A percentile compares a stretch with the other conserved stretches of the same genome.
Conservation (phyloP, 2,113 vertebrate species). For the Morone saxatilis region DNA sequence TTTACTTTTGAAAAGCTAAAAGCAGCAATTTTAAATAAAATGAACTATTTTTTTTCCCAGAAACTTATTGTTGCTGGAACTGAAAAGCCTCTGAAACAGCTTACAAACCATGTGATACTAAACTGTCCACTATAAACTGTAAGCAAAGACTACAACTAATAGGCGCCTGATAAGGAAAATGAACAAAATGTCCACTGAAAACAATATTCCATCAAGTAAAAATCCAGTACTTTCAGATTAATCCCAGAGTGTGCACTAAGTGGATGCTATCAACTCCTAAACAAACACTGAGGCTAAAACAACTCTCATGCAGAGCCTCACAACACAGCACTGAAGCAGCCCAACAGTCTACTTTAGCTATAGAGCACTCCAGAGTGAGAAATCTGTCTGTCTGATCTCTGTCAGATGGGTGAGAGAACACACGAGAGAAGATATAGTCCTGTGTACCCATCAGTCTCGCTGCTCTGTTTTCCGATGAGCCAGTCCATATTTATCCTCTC, state of each 20-base stretch:
- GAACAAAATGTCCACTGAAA: not conserved
- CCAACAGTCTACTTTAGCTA: not conserved
- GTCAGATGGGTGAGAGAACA: slow-evolving; percentile 56
- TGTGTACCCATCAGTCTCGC: slow-evolving; percentile 76
- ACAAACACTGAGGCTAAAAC: slow-evolving; percentile 12
- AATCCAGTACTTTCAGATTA: not conserved
- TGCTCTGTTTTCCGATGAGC: slow-evolving; percentile 77
- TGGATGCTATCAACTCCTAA: slow-evolving; percentile 9
- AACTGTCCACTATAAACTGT: not conserved
- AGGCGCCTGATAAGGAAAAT: not conserved
- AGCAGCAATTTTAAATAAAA: not conserved
- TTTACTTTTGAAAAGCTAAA: not conserved
- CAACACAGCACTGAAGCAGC: slow-evolving; percentile 3
- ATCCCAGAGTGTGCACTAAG: not conserved
- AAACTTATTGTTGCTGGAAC: not conserved
- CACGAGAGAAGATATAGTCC: slow-evolving; percentile 66
- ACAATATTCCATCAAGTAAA: not conserved
- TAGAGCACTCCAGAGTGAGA: slow-evolving; percentile 42
- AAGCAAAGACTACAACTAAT: not conserved
- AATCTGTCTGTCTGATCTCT: slow-evolving; percentile 58
- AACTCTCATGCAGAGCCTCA: slow-evolving; percentile 7
- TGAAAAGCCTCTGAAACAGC: not conserved
- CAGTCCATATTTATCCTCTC: slow-evolving; percentile 81
- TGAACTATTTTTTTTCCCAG: not conserved
- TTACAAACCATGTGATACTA: not conserved